phyloP scores from a whole-genome alignment of 2,888 invertebrate genomes.

The Arctia plantaginis region DNA sequence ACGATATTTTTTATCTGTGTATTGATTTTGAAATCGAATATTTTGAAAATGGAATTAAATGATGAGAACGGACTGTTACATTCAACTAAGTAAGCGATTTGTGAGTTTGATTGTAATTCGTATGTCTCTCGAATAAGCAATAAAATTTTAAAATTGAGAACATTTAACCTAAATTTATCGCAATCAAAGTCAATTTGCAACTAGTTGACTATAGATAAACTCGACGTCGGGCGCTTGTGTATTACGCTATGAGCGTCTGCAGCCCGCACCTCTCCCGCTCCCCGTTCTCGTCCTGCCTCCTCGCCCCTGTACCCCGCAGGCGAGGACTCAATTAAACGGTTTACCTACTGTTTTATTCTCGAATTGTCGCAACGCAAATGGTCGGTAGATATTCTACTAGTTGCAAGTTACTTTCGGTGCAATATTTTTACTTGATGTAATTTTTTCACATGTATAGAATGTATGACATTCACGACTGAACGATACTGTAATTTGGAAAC shows the following conservation, averaged over 20 bases:
- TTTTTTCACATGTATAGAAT: conserved; percentile 10
- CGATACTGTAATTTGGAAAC: conserved; percentile 16
- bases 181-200: conserved; percentile 1
- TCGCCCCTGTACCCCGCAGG: neutral
- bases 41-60: conserved; percentile 39
- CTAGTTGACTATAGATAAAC: neutral
- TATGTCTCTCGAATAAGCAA: conserved; percentile 13
- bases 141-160: neutral
- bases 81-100: conserved; percentile 5
- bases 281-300: too few species aligned
- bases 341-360: neutral
- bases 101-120: conserved; percentile 9
- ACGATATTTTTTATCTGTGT: conserved; percentile 43
- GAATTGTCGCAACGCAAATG: neutral
- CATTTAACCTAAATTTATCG: neutral
- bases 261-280: neutral
- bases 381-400: neutral
- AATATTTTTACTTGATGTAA: neutral
- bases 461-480: conserved; percentile 25
- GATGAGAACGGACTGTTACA: conserved; percentile 30
- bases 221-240: neutral
- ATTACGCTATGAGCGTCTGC: neutral
- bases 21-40: conserved; percentile 37
- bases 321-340: neutral
- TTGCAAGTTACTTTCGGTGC: neutral